Conservation (phyloP, 2,797 vertebrate species). For the Microhierax caerulescens region DNA sequence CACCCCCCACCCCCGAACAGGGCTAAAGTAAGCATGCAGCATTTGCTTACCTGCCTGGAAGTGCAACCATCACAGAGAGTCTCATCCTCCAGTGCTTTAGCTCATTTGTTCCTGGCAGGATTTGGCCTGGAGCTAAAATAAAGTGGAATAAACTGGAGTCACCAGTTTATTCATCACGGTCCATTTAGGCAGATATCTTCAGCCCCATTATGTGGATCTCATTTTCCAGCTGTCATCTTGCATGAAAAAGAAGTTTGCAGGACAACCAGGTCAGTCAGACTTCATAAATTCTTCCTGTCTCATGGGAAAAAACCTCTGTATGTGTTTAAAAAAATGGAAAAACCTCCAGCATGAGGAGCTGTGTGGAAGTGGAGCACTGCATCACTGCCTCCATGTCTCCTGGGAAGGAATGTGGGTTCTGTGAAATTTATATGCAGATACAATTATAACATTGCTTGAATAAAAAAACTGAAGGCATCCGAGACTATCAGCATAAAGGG, state of each 20-base stretch:
- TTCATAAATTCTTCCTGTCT: not conserved
- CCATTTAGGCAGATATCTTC: not conserved
- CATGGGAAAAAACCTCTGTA: not conserved
- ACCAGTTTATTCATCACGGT: rapidly evolving
- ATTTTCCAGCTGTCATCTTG: not conserved
- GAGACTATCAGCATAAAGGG: rapidly evolving
- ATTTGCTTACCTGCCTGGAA: not conserved
- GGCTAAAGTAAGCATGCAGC: not conserved
- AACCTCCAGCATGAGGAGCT: not conserved
- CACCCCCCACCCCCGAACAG: not conserved
- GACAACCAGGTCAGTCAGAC: not conserved
- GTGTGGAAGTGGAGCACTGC: not conserved
- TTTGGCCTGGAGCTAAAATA: not conserved
- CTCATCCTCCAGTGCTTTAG: not conserved
- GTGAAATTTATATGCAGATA: not conserved
- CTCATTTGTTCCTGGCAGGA: not conserved
- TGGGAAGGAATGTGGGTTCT: not conserved
- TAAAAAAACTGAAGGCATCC: not conserved
- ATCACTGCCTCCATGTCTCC: not conserved
- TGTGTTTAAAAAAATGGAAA: not conserved
- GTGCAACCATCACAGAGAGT: not conserved
- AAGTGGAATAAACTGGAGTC: not conserved
- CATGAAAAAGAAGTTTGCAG: not conserved
- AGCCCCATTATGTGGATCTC: not conserved
- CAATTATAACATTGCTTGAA: not conserved